phyloP scores from a whole-genome alignment of 2,797 vertebrate species.

The Rhadinocentrus ornatus region DNA sequence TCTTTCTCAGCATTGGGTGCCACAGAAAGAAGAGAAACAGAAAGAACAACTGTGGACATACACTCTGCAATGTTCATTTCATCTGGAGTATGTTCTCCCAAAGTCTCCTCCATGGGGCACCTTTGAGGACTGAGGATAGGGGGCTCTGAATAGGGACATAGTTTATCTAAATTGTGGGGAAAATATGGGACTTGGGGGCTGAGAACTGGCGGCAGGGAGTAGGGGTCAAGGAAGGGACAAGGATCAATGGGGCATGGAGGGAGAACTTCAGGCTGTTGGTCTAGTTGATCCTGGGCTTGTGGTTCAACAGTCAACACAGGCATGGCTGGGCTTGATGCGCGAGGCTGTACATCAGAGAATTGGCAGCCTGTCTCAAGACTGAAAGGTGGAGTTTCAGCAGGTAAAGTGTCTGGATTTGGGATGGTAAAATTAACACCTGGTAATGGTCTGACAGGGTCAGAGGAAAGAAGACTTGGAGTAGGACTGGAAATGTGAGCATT shows the following conservation, averaged over 20 bases:
- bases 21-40: background rate
- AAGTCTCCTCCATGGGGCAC: conserved; percentile 25
- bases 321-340: conserved; percentile 32
- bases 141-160: conserved; percentile 58
- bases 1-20: conserved; percentile 6
- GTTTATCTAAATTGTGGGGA: conserved; percentile 12
- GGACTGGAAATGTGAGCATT: conserved; percentile 16
- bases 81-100: conserved; percentile 1
- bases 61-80: conserved; percentile 32
- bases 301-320: conserved; percentile 44
- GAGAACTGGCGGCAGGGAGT: conserved; percentile 67
- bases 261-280: conserved; percentile 14
- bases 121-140: conserved; percentile 71
- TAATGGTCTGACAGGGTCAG: conserved; percentile 7
- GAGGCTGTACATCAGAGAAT: conserved; percentile 9
- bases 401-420: conserved; percentile 16
- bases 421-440: conserved; percentile 11
- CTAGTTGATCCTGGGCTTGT: conserved; percentile 10
- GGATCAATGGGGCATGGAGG: background rate
- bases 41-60: background rate
- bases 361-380: conserved; percentile 1
- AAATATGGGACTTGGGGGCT: conserved; percentile 65
- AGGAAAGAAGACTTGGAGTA: background rate
- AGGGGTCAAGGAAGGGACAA: conserved; percentile 46
- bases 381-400: conserved; percentile 18